Conservation (phyloP, 30 jellyfish, hydroid and myxozoan species). For the Hydra vulgaris region DNA sequence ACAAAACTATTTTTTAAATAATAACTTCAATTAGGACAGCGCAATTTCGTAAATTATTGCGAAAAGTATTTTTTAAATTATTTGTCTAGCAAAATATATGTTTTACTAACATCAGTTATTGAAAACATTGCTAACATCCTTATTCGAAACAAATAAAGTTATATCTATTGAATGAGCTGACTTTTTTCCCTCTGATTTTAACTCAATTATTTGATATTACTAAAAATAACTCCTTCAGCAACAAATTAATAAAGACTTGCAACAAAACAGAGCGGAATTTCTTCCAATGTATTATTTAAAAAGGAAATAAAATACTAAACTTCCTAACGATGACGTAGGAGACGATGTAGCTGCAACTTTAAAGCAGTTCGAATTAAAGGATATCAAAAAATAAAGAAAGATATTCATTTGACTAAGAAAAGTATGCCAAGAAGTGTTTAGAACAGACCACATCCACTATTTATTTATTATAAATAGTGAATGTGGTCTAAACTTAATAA, state of each 20-base stretch:
- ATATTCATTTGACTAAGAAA: background rate
- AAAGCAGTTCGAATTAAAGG: background rate
- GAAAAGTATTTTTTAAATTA: background rate
- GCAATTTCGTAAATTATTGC: background rate
- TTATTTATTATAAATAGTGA: background rate
- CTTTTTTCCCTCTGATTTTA: background rate
- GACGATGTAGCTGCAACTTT: background rate
- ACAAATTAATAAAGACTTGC: too few species aligned
- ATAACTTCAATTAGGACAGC: background rate
- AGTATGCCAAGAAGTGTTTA: background rate
- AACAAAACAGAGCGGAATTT: too few species aligned
- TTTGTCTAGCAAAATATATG: background rate
- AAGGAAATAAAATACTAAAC: background rate
- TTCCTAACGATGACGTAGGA: background rate
- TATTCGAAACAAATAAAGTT: background rate
- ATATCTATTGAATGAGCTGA: background rate
- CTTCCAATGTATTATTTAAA: background rate
- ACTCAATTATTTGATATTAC: too few species aligned
- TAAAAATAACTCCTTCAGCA: too few species aligned
- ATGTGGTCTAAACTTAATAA: background rate
- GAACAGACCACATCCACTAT: background rate
- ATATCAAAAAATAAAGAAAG: background rate
- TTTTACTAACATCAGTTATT: background rate
- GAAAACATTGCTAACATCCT: background rate
- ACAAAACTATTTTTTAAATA: background rate